These are phyloP conservation scores for Marmota monax DNA, from an alignment of 2,113 vertebrate genomes.

Conservation along the genomic window DNA sequence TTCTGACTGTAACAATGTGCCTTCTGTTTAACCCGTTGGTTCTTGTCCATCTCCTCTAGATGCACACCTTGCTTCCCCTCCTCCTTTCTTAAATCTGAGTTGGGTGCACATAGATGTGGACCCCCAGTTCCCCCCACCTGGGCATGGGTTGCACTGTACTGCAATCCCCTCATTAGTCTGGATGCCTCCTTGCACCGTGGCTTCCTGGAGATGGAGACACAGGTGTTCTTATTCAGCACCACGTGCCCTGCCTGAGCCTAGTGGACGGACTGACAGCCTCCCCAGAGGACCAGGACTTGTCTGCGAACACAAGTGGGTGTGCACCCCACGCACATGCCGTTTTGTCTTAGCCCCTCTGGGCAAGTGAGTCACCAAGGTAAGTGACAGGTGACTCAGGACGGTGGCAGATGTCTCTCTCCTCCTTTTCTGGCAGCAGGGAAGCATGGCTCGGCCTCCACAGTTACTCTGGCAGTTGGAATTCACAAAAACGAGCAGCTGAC, in stretches of 20 bases:
- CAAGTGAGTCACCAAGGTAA: constrained; percentile 21
- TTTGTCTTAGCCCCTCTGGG: background rate
- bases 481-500: constrained; percentile 56
- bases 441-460: background rate
- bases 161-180: background rate
- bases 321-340: fast-evolving
- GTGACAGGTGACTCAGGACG: background rate
- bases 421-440: constrained; percentile 7
- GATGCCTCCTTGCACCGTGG: background rate
- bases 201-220: background rate
- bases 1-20: background rate
- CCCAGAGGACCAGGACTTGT: background rate
- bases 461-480: constrained; percentile 58
- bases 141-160: no score
- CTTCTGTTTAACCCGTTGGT: background rate
- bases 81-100: background rate
- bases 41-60: background rate
- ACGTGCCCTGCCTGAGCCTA: background rate
- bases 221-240: background rate
- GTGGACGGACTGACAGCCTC: background rate
- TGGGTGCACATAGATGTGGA: background rate
- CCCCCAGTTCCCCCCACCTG: background rate
- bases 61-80: background rate
- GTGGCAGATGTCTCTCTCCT: constrained; percentile 61
- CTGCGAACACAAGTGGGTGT: background rate